phyloP scores from a whole-genome alignment of 2,888 invertebrate species.

The Cryptosula pallasiana region DNA sequence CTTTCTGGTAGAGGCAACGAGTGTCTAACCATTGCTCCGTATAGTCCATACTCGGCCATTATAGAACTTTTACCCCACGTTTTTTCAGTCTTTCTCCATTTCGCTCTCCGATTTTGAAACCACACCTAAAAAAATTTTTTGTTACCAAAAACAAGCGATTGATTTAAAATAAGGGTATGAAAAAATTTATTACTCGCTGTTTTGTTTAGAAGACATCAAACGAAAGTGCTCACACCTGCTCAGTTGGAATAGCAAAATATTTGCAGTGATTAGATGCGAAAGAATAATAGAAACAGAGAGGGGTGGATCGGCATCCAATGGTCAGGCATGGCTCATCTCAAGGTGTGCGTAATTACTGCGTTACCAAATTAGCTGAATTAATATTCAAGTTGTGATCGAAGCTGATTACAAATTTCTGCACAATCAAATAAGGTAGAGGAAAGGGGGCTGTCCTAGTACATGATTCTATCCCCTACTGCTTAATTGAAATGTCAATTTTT shows the following conservation, averaged over 20 bases:
- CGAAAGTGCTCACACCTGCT: too few relatives aligned
- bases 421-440: not conserved
- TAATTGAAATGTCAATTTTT: too few relatives aligned
- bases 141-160: not conserved
- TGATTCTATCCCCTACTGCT: too few relatives aligned
- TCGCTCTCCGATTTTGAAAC: slow-evolving; percentile 97
- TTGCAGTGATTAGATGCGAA: too few relatives aligned
- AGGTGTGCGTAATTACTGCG: not conserved
- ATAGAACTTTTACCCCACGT: slow-evolving; percentile 99
- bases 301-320: too few relatives aligned
- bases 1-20: slow-evolving; percentile 96
- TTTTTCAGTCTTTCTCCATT: slow-evolving; percentile 99
- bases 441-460: too few relatives aligned
- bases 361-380: slow-evolving; percentile 16
- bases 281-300: too few relatives aligned
- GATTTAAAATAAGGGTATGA: not conserved
- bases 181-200: too few relatives aligned
- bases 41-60: slow-evolving; percentile 99
- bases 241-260: too few relatives aligned
- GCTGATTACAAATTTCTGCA: not conserved
- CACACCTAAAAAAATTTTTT: slow-evolving; percentile 85
- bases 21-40: slow-evolving; percentile 99
- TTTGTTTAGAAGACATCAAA: too few relatives aligned
- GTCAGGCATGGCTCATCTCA: not conserved
- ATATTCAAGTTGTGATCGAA: slow-evolving; percentile 2